phyloP scores from a whole-genome alignment of 1,140 invertebrate genomes.

The Sitobion miscanthi region DNA sequence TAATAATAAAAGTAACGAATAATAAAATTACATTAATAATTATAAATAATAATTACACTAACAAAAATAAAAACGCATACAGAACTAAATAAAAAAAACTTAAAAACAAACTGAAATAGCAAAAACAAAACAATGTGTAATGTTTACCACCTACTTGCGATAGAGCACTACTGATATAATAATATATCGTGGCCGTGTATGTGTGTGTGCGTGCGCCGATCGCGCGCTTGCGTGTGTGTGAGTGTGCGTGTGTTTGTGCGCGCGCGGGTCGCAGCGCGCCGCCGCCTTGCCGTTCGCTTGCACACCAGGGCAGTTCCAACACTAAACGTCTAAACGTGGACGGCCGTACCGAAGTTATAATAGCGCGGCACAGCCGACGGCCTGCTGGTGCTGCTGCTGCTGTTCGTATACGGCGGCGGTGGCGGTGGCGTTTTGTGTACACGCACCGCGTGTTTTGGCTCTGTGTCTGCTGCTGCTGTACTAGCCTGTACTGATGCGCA shows the following conservation, averaged over 20 bases:
- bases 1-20: neutral
- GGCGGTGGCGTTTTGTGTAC: neutral
- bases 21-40: neutral
- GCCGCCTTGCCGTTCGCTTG: slow-evolving; percentile 17
- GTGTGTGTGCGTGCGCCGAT: neutral
- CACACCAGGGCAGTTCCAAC: slow-evolving; percentile 18
- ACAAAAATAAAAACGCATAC: neutral
- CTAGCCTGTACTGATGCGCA: neutral
- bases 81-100: neutral
- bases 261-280: neutral
- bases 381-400: neutral
- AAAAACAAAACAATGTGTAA: slow-evolving; percentile 29
- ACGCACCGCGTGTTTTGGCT: neutral
- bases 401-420: neutral
- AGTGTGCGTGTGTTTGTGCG: neutral
- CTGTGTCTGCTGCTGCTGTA: neutral
- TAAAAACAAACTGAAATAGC: neutral
- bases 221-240: neutral
- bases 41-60: neutral
- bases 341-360: slow-evolving; percentile 5
- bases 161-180: slow-evolving; percentile 36
- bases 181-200: neutral
- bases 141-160: slow-evolving; percentile 39
- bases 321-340: slow-evolving; percentile 10
- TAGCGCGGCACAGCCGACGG: neutral